A percentile compares a stretch with the other conserved stretches of the same genome.
Conservation (phyloP, 2,888 invertebrate species). For the Amphiduros pacificus region DNA sequence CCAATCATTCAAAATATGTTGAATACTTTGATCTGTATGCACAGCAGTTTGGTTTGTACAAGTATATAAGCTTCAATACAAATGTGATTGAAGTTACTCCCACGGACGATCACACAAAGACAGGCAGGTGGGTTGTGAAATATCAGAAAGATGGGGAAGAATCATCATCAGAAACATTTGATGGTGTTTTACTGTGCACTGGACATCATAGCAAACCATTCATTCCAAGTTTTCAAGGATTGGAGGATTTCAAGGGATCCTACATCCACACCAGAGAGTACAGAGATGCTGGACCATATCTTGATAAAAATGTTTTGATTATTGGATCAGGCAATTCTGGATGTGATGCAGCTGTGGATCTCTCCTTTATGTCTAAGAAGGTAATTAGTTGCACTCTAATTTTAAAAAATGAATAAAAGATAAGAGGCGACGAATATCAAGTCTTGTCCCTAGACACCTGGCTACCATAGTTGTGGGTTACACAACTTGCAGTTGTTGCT, state of each 20-base stretch:
- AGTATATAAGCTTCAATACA: slow-evolving; percentile 45
- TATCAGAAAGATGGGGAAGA: too few relatives aligned
- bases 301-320: slow-evolving; percentile 58
- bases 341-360: slow-evolving; percentile 60
- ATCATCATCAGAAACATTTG: slow-evolving; percentile 38
- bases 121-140: slow-evolving; percentile 49
- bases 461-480: too few relatives aligned
- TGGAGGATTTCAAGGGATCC: slow-evolving; percentile 42
- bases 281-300: too few relatives aligned
- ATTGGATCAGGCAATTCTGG: slow-evolving; percentile 63
- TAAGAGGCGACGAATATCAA: too few relatives aligned
- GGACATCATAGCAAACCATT: slow-evolving; percentile 40
- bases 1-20: slow-evolving; percentile 55
- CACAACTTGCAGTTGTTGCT: too few relatives aligned
- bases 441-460: too few relatives aligned
- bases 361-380: slow-evolving; percentile 50
- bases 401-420: too few relatives aligned
- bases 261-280: slow-evolving; percentile 48
- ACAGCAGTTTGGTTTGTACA: slow-evolving; percentile 44
- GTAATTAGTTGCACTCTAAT: slow-evolving; percentile 36
- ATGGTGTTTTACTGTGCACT: slow-evolving; percentile 49
- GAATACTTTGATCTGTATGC: slow-evolving; percentile 27
- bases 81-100: slow-evolving; percentile 35
- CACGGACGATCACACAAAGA: slow-evolving; percentile 38
- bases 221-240: slow-evolving; percentile 38